Evolutionary conservation across 2,888 invertebrate species (phyloP), one percentile per base, ranked within the genome.

Genomic region (Petrophora chlorosata): DNA sequence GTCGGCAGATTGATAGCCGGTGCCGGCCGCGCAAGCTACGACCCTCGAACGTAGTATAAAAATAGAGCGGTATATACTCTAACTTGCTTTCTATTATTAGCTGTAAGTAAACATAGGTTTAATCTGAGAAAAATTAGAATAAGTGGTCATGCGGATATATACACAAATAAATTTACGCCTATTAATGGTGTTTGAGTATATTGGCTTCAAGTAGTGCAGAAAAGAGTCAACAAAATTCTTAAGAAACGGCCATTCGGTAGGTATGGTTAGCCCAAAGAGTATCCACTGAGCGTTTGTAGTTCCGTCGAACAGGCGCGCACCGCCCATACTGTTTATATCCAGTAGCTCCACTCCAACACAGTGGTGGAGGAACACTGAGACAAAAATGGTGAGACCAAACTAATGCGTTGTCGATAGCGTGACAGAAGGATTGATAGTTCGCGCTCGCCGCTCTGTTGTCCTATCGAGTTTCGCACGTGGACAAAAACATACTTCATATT

Each of bases 341-440:
- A 9, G 8, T 28, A 10, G 8, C 30, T 33, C 26, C 23, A 40
- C 40, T 13, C 34, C 16, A 13, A 30, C 34, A 30, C 71, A 76
- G 70, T 70, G 57, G 53, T 53, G 41, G 58, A 62, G 61, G 52
- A 67, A 79, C 72, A 69, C 76, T 74, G 77, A 84, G 87, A 87
- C 88, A 87, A 85, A 85, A 87, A 85, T 87, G 80, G 85, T 76
- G 83, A 73, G 76, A 85, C 71, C 84, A 88, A 88, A 89, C 86
- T 88, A 89, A 88, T 89, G 86, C 67, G 79, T 82, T 84, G 86
- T 87, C 87, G 84, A 85, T 87, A 74, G 69, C 67, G 70, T 82
- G 87, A 85, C 88, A 85, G 79, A 78, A 85, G 83, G 88, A 89
- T 88, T 85, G 86, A 88, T 89, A 79, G 87, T 82, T 67, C 61